Evolutionary conservation across 1,140 invertebrate species (phyloP), one percentile per base, ranked within the genome.

Genomic region (Lordiphosa clarofinis): DNA sequence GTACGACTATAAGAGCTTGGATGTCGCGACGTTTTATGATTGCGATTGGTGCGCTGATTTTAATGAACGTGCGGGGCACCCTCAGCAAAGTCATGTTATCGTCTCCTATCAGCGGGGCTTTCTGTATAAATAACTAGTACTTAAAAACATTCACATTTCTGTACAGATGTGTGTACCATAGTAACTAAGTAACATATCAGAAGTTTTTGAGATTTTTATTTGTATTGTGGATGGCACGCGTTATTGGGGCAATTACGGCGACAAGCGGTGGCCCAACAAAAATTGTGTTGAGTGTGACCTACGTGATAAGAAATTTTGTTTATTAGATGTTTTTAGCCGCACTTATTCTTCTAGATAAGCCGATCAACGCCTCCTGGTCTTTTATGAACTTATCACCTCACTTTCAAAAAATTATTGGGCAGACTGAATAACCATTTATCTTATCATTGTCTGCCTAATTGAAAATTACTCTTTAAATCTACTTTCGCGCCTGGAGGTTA

Each of bases 171-270:
- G 6, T 24, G 21, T 24, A 24, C 52, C 42, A 5, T 5, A 5
- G 21, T 24, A 24, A 46, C 42, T 53, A 15, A 15, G 15, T 15
- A 31, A 31, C 59, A 15, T 55, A 56, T 42, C 11, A 38, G 24
- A 40, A 46, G 47, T 40, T 42, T 68, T 68, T 47, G 10, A 53
- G 63, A 68, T 68, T 68, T 68, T 53, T 68, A 68, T 68, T 68
- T 67, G 40, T 68, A 68, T 68, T 68, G 53, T 59, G 47, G 47
- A 28, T 36, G 63, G 64, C 62, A 67, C 64, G 64, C 63, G 55
- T 48, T 15, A 13, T 46, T 53, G 55, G 15, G 47, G 47, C 33
- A 47, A 67, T 43, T 2, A 31, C 7, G 1, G 28, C 6, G 28
- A 7, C 6, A 31, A 31, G 28, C 28, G 28, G 28, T 8, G 28